Conservation (phyloP, 2,797 vertebrate genomes). For the Masticophis lateralis region DNA sequence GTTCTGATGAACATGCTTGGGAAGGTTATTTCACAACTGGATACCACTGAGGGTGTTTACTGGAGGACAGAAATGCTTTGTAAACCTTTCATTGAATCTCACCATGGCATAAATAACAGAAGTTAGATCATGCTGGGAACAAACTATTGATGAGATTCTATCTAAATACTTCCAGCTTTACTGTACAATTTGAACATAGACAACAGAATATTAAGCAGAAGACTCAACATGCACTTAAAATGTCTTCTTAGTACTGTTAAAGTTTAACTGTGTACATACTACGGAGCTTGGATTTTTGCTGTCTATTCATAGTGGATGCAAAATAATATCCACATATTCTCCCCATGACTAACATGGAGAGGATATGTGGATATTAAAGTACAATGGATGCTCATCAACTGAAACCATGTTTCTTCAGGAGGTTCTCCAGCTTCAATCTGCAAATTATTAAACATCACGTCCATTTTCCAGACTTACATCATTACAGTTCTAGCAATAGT, state of each 20-base stretch:
- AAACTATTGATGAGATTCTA: neutral
- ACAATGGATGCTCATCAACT: neutral
- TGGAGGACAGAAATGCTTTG: neutral
- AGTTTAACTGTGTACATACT: neutral
- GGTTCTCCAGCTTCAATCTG: neutral
- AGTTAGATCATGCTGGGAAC: neutral
- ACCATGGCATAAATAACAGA: neutral
- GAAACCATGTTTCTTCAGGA: neutral
- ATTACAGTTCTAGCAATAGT: neutral
- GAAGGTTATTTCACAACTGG: neutral
- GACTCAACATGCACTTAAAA: neutral
- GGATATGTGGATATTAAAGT: neutral
- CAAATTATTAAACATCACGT: neutral
- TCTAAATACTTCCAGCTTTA: neutral
- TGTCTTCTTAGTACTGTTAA: neutral
- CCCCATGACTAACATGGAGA: neutral
- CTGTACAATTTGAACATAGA: neutral
- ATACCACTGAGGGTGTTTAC: neutral
- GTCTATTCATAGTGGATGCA: neutral
- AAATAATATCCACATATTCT: neutral
- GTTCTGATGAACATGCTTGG: neutral
- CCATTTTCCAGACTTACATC: neutral
- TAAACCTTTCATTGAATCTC: neutral
- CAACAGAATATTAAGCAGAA: neutral
- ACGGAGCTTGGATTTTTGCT: neutral